These are phyloP conservation scores for Lysandra bellargus DNA, from an alignment of 2,888 invertebrate species.

Conservation along the genomic window DNA sequence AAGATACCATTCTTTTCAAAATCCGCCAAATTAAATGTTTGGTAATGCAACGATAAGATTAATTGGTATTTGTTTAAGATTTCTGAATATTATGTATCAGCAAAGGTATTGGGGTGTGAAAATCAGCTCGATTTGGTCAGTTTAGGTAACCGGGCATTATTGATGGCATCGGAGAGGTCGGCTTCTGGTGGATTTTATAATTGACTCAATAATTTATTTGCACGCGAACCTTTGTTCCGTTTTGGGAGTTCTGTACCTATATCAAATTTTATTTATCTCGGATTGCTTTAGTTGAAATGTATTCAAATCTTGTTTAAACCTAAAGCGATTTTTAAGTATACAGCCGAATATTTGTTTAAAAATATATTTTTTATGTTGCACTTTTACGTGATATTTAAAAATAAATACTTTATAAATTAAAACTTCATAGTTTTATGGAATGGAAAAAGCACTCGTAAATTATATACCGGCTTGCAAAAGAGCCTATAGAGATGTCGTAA, in stretches of 20 bases:
- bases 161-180: background rate
- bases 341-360: no score
- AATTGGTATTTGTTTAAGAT: background rate
- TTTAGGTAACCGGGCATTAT: constrained; percentile 11
- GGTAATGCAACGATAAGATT: background rate
- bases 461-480: no score
- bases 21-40: no score
- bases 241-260: background rate
- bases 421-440: no score
- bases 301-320: background rate
- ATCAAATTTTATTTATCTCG: background rate
- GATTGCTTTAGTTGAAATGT: background rate
- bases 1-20: no score
- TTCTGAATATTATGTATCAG: background rate
- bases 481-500: no score
- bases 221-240: constrained; percentile 16
- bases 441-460: no score
- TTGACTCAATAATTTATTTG: constrained; percentile 9
- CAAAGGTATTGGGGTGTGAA: constrained; percentile 1
- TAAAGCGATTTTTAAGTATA: no score
- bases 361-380: no score
- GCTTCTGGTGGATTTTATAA: constrained; percentile 20
- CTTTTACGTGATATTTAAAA: no score
- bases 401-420: no score
- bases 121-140: background rate